These are phyloP conservation scores for Zaprionus davidi DNA, from an alignment of 1,140 invertebrate genomes.

Conservation along the genomic window DNA sequence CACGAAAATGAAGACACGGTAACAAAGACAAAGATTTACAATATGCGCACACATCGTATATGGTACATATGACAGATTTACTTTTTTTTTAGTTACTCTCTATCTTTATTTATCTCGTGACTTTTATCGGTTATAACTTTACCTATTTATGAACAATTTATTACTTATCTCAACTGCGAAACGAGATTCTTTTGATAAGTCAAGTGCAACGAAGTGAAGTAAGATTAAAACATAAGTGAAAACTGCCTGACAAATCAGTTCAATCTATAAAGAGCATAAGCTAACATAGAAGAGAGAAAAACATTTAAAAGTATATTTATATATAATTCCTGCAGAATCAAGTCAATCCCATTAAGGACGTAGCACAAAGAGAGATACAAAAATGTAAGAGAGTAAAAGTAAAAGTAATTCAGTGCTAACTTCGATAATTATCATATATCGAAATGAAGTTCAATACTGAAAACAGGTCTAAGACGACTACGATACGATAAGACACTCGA, in stretches of 20 bases:
- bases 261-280: too few species aligned
- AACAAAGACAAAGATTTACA: constrained; percentile 67
- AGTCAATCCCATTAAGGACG: background rate
- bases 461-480: constrained; percentile 43
- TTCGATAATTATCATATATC: constrained; percentile 1
- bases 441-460: constrained; percentile 14
- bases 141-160: constrained; percentile 29
- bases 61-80: constrained; percentile 57
- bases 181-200: background rate
- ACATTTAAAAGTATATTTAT: too few species aligned
- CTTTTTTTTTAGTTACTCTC: constrained; percentile 38
- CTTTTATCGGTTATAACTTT: constrained; percentile 18
- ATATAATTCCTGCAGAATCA: too few species aligned
- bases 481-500: constrained; percentile 2
- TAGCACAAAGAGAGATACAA: background rate
- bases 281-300: too few species aligned
- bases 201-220: background rate
- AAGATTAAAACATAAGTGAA: background rate
- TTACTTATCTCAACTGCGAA: constrained; percentile 40
- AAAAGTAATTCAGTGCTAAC: constrained; percentile 6
- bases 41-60: constrained; percentile 55
- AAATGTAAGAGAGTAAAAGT: constrained; percentile 16
- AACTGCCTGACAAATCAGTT: too few species aligned
- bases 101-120: constrained; percentile 29
- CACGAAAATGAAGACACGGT: constrained; percentile 56